Evolutionary conservation across 2,797 vertebrate genomes (phyloP), one percentile per base, ranked within the genome.

Genomic region (Percopsis omiscomaycus): DNA sequence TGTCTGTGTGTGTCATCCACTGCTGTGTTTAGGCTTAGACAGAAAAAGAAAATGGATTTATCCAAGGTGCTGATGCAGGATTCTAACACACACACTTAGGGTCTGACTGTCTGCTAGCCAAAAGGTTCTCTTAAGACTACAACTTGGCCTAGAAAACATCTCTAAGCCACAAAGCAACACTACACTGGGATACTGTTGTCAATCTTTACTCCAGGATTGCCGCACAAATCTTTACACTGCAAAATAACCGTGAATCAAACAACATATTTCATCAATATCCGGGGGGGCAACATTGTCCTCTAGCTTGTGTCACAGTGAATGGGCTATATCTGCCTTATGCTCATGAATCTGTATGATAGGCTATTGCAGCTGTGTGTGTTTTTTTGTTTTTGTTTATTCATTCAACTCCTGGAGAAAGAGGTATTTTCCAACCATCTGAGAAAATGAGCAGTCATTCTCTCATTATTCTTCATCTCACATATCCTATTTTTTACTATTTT

Each of bases 1-100:
- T 16, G 32, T 11, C 0, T 57, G 32, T 22, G 9, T 58, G 32
- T 30, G 12, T 64, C 29, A 42, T 2, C 3, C 29, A 37, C n/a
- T 61, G 29, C 32, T 27, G 44, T 71, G 65, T 72, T 69, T 80
- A 50, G 37, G 42, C 65, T 60, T 13, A 13, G 9, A 16, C 51
- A 54, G 0, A 45, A 64, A 74, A 68, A 55, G 9, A 32, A 51
- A 60, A 67, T 6, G 9, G 1, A 2, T 15, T 50, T 27, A 37
- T 60, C 10, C 16, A 54, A 4, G 14, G 28, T 13, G 64, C 59
- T 42, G 52, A 73, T 68, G 32, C 29, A 71, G 61, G 65, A 77
- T 61, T 44, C 22, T 65, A 8, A 75, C 6, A 2, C 6, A 52
- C 22, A 37, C 12, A 30, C 28, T n/a, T 12, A n/a, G 29, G 14